Evolutionary conservation across 2,797 vertebrate species (phyloP), one percentile per base, ranked within the genome.

Genomic region (Graptemys geographica): DNA sequence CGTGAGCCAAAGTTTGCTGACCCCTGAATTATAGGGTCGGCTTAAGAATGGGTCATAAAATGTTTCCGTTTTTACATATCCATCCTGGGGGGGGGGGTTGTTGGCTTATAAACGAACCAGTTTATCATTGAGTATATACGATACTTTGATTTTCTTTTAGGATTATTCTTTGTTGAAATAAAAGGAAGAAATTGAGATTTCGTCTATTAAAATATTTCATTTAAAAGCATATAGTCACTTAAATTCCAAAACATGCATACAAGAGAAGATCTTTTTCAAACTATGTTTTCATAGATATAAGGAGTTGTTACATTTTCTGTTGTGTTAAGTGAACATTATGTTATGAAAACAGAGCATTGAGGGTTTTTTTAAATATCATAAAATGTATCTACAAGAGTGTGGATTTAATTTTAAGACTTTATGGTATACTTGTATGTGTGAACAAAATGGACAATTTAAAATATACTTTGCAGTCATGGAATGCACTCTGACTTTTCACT

Each of bases 361-460:
- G 52, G 65, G 8, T 83, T 96, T 96, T 37, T 96, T 37, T 56
- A 91, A 37, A 87, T 44, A 91, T 83, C 83, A 76, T 93, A 94
- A 96, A 62, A 90, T 88, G 56, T 16, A 76, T 53, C 8, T 90
- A 87, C 25, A 82, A 83, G 28, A 25, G 47, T 5, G 37, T 86
- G 57, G 62, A 81, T 89, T 44, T 41, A 49, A 83, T 53, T 52
- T 90, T 33, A 87, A 33, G 69, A 6, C 65, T 94, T 93, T 80
- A 27, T 91, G 52, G 19, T 96, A 2, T 33, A 3, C 31, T 76
- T 84, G 79, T 59, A 49, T 15, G 27, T 49, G 25, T 72, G 6
- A 74, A 95, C 52, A 33, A 90, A 78, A 44, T 28, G 8, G 88
- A 33, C 37, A 3, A 25, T 87, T 96, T 81, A 93, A 90, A 91